Base-by-base conservation (phyloP, 2,888 invertebrate species). In the Chloroclystis v-ata region DNA sequence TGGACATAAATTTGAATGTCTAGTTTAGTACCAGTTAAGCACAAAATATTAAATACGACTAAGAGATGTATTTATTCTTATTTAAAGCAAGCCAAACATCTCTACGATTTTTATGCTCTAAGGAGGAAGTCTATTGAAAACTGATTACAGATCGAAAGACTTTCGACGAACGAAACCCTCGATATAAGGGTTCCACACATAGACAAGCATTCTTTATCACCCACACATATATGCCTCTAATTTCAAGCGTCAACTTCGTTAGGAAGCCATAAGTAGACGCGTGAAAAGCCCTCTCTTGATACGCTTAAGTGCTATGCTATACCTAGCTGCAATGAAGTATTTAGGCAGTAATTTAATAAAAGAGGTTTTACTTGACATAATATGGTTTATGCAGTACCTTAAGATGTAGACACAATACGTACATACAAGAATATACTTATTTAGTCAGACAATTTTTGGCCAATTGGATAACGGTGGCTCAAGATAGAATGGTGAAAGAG, bases 91-190 rank as follows among this genome's bases (percentile, higher is more conserved):
- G n/a, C n/a, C n/a, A n/a, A n/a, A n/a, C n/a, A n/a, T n/a, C n/a
- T n/a, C n/a, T n/a, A n/a, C n/a, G n/a, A n/a, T 20, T 20, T 20
- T 20, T 20, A 20, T 20, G 2, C 71, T 73, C 69, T 74, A 72
- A 73, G 65, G 72, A 77, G 75, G 74, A 82, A 83, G 82, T 83
- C 75, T 72, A 65, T 72, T 66, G 75, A 76, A 77, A 78, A 80
- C 72, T 81, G 77, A 83, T 85, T 83, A 82, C 75, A 71, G 75
- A 81, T 80, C 69, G 72, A 75, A 72, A 63, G 70, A 71, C 70
- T 75, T 67, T 73, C 45, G 20, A 20, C 45, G 20, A 20, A 46
- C 30, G 75, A 81, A 78, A 63, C 69, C 75, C 72, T 67, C 66
- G 64, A 40, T 43, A 35, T 43, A 29, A 32, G 26, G 35, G 43